phyloP scores from a whole-genome alignment of 2,888 invertebrate genomes.

The Hyppa rectilinea region DNA sequence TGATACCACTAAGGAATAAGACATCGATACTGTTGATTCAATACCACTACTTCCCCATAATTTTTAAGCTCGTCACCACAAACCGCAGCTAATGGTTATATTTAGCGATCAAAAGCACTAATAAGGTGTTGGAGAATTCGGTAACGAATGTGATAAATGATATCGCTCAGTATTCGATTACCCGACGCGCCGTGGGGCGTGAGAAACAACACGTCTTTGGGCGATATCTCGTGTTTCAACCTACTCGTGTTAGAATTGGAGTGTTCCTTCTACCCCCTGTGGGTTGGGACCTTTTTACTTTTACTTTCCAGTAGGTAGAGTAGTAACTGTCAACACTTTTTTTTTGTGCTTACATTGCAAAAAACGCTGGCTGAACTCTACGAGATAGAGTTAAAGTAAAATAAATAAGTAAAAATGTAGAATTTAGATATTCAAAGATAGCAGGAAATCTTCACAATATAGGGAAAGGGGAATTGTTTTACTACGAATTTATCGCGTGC shows the following conservation, averaged over 20 bases:
- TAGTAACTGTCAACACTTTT: no score
- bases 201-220: slow-evolving; percentile 80
- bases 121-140: slow-evolving; percentile 75
- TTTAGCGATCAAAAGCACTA: slow-evolving; percentile 73
- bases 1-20: neutral
- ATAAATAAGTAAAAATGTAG: no score
- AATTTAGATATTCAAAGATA: no score
- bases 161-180: slow-evolving; percentile 79
- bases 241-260: slow-evolving; percentile 68
- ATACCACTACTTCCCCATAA: neutral
- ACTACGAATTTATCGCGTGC: no score
- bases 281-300: neutral
- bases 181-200: slow-evolving; percentile 74
- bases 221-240: slow-evolving; percentile 79
- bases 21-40: neutral
- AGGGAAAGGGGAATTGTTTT: no score
- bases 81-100: slow-evolving; percentile 64
- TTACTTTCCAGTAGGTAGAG: neutral
- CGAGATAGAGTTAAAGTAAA: no score
- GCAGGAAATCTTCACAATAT: no score
- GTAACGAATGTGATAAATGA: slow-evolving; percentile 84
- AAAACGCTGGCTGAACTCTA: no score
- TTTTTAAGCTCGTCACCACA: slow-evolving; percentile 54
- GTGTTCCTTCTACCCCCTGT: slow-evolving; percentile 33
- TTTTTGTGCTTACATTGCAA: no score